Evolutionary conservation across 1,140 invertebrate genomes (phyloP), one percentile per base, ranked within the genome.

Genomic region (Rhyacophila brunnea): DNA sequence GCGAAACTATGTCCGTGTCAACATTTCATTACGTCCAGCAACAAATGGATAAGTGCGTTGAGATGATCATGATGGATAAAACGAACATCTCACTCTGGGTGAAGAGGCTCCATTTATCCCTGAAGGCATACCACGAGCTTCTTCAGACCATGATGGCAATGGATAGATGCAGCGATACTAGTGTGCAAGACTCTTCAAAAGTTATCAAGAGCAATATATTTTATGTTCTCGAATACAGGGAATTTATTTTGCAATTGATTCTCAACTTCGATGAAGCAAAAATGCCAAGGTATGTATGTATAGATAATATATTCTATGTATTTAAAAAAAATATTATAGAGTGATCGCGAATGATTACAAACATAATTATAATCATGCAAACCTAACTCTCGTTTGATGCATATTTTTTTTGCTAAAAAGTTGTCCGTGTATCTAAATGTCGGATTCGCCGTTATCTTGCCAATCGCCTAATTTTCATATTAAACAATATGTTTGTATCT

Each of bases 1-100:
- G 89, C 72, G 92, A 95, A 81, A 95, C 92, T 6, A 85, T 96
- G 81, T 88, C 89, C n/a, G 86, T 92, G 0, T 84, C 88, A 54
- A 87, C 87, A 58, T 97, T 98, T 74, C 93, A 98, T 74, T 93
- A 93, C 71, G 87, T 97, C 4, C 93, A 98, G 78, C 90, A 90
- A 65, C 87, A 95, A 75, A 85, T 98, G 78, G 91, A 95, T 68
- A 86, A 87, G 60, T 95, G 91, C 73, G 88, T 89, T 69, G 94
- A 96, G 69, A 91, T 91, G 85, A 90, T 96, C 68, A 73, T 77
- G 66, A 83, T 85, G 6, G 93, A 96, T 66, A 96, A 96, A 72
- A 93, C 91, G 68, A 94, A 92, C 71, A 83, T 85, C 49, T 74
- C 81, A 11, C 70, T 86, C 17, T 98, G 94, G 95, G 88, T 90